A percentile compares a stretch with the other conserved stretches of the same genome.
Conservation (phyloP, 2,797 vertebrate species). For the Sciurus carolinensis region DNA sequence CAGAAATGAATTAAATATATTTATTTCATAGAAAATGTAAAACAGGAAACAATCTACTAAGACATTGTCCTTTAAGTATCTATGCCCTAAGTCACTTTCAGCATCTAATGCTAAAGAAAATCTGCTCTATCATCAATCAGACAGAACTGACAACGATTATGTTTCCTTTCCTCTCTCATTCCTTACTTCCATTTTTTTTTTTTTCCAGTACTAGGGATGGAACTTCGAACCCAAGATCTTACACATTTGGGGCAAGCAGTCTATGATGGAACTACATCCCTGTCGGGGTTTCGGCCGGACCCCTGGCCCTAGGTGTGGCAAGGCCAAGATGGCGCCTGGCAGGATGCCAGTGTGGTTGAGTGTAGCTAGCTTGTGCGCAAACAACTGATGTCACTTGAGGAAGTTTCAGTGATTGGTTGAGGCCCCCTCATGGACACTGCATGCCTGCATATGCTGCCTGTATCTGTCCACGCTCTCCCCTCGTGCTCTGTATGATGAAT, state of each 20-base stretch:
- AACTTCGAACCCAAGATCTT: not conserved
- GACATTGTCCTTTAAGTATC: not conserved
- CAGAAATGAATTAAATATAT: conserved; percentile 29
- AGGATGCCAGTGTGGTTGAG: no score
- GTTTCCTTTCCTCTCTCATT: not conserved
- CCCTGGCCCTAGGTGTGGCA: no score
- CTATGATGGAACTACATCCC: not conserved
- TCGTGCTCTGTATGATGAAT: no score
- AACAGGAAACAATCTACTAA: conserved; percentile 29
- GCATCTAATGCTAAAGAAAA: not conserved
- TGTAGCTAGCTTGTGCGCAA: no score
- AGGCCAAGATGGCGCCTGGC: no score
- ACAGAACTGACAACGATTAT: not conserved
- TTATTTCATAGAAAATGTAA: conserved; percentile 48
- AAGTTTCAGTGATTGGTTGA: no score
- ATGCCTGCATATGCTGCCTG: no score
- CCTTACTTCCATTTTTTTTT: not conserved
- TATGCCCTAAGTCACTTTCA: not conserved
- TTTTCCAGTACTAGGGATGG: not conserved
- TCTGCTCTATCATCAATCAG: not conserved
- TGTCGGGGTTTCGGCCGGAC: no score
- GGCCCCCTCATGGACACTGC: no score
- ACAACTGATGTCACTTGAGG: no score
- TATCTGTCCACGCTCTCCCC: no score
- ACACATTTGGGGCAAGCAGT: not conserved